Conservation (phyloP, 2,888 invertebrate species). For the Thumatha senex region DNA sequence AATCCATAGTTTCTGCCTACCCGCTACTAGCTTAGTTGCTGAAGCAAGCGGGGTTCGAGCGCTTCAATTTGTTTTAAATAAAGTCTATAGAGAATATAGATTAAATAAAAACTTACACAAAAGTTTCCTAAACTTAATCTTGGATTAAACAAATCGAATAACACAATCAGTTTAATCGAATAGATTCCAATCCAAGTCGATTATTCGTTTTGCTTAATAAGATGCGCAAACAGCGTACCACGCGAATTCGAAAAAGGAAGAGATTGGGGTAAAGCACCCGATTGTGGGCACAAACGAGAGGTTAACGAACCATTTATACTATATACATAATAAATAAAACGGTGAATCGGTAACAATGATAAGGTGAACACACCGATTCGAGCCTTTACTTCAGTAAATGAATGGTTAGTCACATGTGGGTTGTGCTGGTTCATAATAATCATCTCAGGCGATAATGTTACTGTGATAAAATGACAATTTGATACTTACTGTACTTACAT, state of each 20-base stretch:
- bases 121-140: slow-evolving; percentile 11
- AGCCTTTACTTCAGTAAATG: slow-evolving; percentile 14
- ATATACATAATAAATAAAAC: slow-evolving; percentile 36
- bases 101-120: no score
- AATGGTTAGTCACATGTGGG: not conserved
- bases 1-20: no score
- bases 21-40: no score
- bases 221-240: slow-evolving; percentile 48
- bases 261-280: slow-evolving; percentile 45
- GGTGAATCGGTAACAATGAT: slow-evolving; percentile 36
- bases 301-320: slow-evolving; percentile 58
- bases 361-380: slow-evolving; percentile 32
- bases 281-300: slow-evolving; percentile 42
- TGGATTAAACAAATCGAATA: slow-evolving; percentile 22
- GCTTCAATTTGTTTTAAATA: no score
- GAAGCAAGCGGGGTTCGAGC: no score
- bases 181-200: slow-evolving; percentile 36
- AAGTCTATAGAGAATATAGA: no score
- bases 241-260: slow-evolving; percentile 56
- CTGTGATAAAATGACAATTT: no score
- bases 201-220: slow-evolving; percentile 38
- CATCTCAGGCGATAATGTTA: no score
- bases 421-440: no score
- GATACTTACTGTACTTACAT: no score
- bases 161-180: slow-evolving; percentile 27